Evolutionary conservation across 1,140 invertebrate species (phyloP), one percentile per base, ranked within the genome.

Genomic region (Bombus waltoni): DNA sequence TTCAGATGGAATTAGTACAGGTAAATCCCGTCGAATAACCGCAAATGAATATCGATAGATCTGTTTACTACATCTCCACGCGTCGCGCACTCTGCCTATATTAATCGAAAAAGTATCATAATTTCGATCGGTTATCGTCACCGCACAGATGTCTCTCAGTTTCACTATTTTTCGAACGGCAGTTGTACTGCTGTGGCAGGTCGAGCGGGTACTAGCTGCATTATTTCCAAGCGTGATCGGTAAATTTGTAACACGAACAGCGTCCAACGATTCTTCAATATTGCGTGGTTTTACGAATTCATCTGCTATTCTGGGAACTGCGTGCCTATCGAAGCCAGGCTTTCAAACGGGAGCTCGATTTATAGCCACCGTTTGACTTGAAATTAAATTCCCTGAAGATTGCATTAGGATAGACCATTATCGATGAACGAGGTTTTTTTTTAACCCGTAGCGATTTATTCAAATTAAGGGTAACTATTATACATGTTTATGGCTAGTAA

Each of bases 11-110:
- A 85, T 85, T 85, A 85, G 83, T 71, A 25, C 59, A 74, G 71
- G 71, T 81, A 85, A 85, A 85, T 85, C 59, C 71, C 70, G 35
- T 57, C 70, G 70, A 74, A 74, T 81, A 74, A 66, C 71, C 83
- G 42, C 78, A 74, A 81, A 74, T 81, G 78, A 85, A 85, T 85
- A 85, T 75, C 78, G 78, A 81, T 85, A 81, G 83, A 85, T 81
- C 57, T 85, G 83, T 85, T 85, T 85, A 74, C 71, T 71, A 44
- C 35, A 81, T 57, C 57, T 73, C 2, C 11, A 3, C 25, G 32
- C 25, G 65, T 5, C 3, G 5, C 25, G 47, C 28, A 2, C n/a
- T 35, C 2, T 8, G 5, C 22, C 8, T 9, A 42, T 40, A 35
- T 68, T 57, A 35, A 81, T 85, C 44, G 68, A 68, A 22, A 38